These are phyloP conservation scores for Falco biarmicus DNA, from an alignment of 2,797 vertebrate genomes.

Conservation along the genomic window DNA sequence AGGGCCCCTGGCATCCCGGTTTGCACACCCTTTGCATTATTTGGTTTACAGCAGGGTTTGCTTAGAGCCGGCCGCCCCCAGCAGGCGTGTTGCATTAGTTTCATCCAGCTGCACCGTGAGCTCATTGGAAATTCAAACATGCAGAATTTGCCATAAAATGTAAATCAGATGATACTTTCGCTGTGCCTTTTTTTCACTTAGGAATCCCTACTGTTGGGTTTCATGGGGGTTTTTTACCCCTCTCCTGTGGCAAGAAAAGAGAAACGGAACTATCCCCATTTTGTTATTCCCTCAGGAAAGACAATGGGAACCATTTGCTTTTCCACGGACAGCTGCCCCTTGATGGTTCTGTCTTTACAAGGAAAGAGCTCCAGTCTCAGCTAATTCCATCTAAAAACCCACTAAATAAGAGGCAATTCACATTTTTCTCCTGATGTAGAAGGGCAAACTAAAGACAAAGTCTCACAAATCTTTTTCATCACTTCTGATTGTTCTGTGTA, in stretches of 20 bases:
- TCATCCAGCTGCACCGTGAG: neutral
- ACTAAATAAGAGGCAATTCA: neutral
- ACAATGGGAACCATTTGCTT: conserved; percentile 1
- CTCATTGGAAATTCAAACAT: neutral
- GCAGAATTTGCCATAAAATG: neutral
- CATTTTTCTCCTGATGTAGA: neutral
- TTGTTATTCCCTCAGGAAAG: neutral
- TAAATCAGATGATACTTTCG: neutral
- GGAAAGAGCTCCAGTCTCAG: neutral
- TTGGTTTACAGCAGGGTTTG: neutral
- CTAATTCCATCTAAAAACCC: neutral
- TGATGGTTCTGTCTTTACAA: neutral
- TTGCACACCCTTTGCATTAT: too few relatives aligned
- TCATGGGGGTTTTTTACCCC: too few relatives aligned
- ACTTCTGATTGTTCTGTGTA: neutral
- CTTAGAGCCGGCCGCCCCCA: neutral
- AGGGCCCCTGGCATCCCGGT: neutral
- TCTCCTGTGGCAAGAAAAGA: neutral
- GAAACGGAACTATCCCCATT: neutral
- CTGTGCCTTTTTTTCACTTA: neutral
- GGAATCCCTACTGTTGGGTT: neutral
- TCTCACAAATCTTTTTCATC: neutral
- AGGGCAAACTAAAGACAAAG: neutral
- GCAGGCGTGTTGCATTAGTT: neutral
- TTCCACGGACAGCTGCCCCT: neutral